Evolutionary conservation across 2,113 vertebrate species (phyloP), one percentile per base, ranked within the genome.

Genomic region (Origma solitaria): DNA sequence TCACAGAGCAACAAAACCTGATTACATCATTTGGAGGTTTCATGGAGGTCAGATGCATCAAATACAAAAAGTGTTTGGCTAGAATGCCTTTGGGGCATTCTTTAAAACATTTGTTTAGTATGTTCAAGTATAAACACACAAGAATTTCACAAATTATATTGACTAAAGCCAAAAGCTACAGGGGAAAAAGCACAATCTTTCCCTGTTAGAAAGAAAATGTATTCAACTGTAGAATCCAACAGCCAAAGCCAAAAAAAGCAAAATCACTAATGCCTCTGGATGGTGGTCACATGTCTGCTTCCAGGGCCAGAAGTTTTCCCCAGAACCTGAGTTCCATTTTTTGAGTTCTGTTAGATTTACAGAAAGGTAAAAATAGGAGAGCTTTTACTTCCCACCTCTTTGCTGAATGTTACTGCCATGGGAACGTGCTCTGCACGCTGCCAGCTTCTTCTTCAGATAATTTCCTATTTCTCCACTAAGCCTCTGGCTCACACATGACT

Each of bases 401-500:
- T 92, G 86, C 82, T 92, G 93, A 95, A 90, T 60, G 82, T 24
- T 90, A 95, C 93, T 96, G 93, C 95, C 93, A 96, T 94, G 92
- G 94, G 94, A 96, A 96, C 89, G 28, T 88, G 90, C 83, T 90
- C 86, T 90, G 93, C 86, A 90, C 37, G 3, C 79, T 78, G 92
- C 88, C 94, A 82, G 90, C 23, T 91, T 68, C 93, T 92, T 51
- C 85, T 68, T 45, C 90, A 78, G 92, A 91, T 95, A 66, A 96
- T 94, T 95, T 95, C 94, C 94, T 78, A 83, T 82, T 96, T 92
- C 90, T 94, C 83, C 69, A 57, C 76, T 78, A 77, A 95, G 95
- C 91, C 89, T 90, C 93, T 94, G 92, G 92, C 92, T 96, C 94
- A 95, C 90, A 93, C 92, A 93, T 93, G 95, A 96, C 94, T 97